Conservation (phyloP, 2,113 vertebrate species). For the Isichthys henryi region DNA sequence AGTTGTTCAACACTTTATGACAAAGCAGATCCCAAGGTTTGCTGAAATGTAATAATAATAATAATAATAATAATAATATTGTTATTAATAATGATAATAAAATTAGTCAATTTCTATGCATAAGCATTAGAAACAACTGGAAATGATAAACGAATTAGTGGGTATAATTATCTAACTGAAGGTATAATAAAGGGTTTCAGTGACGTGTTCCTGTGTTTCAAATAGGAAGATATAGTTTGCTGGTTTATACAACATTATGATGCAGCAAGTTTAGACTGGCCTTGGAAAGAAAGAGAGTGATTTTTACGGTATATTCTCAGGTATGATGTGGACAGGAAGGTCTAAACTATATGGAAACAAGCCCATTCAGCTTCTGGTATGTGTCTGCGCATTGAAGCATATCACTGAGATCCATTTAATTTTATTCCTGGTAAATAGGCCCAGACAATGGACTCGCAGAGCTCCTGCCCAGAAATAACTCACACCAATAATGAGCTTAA, state of each 20-base stretch:
- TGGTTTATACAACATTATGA: neutral
- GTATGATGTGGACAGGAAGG: neutral
- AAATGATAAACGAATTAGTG: neutral
- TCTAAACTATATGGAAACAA: neutral
- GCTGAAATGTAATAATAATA: neutral
- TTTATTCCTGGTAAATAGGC: neutral
- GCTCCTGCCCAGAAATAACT: neutral
- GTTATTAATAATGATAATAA: neutral
- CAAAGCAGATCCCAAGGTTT: neutral
- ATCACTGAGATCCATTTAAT: neutral
- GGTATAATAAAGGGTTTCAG: neutral
- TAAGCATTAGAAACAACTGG: neutral
- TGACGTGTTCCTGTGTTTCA: neutral
- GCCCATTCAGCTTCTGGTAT: neutral
- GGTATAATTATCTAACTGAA: neutral
- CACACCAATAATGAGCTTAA: slow-evolving; percentile 21
- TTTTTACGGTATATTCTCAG: slow-evolving; percentile 22
- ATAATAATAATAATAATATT: neutral
- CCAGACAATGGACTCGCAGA: slow-evolving; percentile 13
- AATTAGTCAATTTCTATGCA: neutral
- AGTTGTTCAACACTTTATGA: neutral
- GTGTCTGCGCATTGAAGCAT: slow-evolving; percentile 5
- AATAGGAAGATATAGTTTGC: neutral
- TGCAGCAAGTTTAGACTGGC: slow-evolving; percentile 21
- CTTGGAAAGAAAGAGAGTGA: slow-evolving; percentile 19